Base-by-base conservation (phyloP, 2,888 invertebrate genomes). In the Oconnorella tubifera region DNA sequence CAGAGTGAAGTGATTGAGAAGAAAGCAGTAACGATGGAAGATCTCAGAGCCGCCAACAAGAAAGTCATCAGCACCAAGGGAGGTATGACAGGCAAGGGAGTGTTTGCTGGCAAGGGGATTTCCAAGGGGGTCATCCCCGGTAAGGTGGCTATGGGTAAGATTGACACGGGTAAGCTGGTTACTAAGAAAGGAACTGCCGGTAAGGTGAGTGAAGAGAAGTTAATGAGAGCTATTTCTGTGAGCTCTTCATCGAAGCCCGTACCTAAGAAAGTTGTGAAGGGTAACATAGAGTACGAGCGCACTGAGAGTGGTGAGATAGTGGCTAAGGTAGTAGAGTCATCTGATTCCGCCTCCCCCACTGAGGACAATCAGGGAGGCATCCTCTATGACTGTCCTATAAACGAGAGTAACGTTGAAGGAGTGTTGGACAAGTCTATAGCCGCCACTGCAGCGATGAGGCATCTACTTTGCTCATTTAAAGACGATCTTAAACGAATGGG, bases 401-500 rank as follows among this genome's bases (percentile, higher is more conserved):
- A 57, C 58, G 65, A 65, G 31, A 23, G 50, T n/a, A 65, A 65
- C 51, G 48, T 65, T 19, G 65, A 62, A 25, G 6, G 33, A 4
- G 29, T 65, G 6, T 28, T 65, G 14, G 65, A 65, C 48, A 27
- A 56, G 27, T 49, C 57, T 1, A 33, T 65, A 19, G 23, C 32
- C 10, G 48, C 53, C 19, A 65, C 65, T 2, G 57, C 53, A 14
- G 33, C 51, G 3, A 50, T 65, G 31, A 33, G 53, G 56, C 61
- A 65, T 27, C 50, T 62, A 6, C 28, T 65, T 31, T 32, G 48
- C 27, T 23, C 61, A 23, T 57, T 56, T 3, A 65, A 65, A 50
- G 65, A 65, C 14, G 65, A 65, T 48, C 62, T 65, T 29, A 61
- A 57, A 31, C 23, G 65, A 19, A 25, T 40, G 56, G n/a, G n/a